Base-by-base conservation (phyloP, 1,140 invertebrate species). In the Anagrus nilaparvatae region DNA sequence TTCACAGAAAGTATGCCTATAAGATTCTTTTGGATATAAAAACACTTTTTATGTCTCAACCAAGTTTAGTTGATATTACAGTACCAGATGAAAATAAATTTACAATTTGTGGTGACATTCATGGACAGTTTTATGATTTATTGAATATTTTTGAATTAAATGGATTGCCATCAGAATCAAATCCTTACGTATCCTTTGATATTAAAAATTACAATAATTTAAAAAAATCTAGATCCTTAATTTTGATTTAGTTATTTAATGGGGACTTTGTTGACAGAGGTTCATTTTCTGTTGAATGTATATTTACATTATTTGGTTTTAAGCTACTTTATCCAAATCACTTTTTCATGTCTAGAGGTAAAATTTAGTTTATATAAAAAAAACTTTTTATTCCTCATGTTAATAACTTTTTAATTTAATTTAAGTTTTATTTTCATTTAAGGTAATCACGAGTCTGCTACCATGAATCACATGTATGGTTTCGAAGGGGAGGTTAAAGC, bases 381-480 rank as follows among this genome's bases (percentile, higher is more conserved):
- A n/a, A n/a, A 40, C 14, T 40, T 20, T 41, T 45, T 25, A 13
- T 41, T 5, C 25, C 27, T 16, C 20, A 23, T 30, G 12, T 10
- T 16, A 43, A 17, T 21, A 23, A 27, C 31, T 28, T 33, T 44
- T 33, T 43, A 10, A 19, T 20, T 41, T 3, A 5, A 16, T n/a
- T 38, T 19, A 37, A 38, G 24, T 38, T 9, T 13, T 19, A 37
- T 33, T 4, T 50, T 53, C 38, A 52, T 69, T 69, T 10, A 60
- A 93, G 91, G 94, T 23, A 99, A 99, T 67, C 96, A 99, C 64
- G 96, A 99, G 62, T 96, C 89, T 55, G 77, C 84, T 16, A 94
- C 86, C 12, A 99, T 99, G 95, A 99, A 99, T 70, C 91, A 97
- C 69, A 96, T 98, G 84, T 99, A 98, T 67, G 95, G 95, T 14